Evolutionary conservation across 2,888 invertebrate genomes (phyloP).

Genomic region (Melolontha melolontha): DNA sequence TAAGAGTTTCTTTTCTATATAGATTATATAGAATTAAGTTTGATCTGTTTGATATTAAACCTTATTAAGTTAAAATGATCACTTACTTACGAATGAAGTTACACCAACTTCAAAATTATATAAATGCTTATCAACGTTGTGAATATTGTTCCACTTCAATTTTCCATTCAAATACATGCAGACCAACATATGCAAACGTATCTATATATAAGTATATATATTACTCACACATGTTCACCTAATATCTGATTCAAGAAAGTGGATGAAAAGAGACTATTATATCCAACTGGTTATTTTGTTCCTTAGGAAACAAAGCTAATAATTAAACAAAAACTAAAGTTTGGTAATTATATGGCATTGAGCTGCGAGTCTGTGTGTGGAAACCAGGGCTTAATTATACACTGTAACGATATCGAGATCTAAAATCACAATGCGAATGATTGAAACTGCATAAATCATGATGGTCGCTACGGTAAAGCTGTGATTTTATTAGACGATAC

Average conservation of each 20-base stretch:
- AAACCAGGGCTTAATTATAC: slow-evolving; percentile 43
- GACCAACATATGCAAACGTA: too few species aligned
- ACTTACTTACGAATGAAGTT: too few species aligned
- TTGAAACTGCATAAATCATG: slow-evolving; percentile 52
- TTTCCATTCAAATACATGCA: too few species aligned
- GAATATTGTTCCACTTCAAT: too few species aligned
- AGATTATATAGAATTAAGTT: too few species aligned
- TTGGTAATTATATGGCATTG: slow-evolving; percentile 45
- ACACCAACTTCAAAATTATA: too few species aligned
- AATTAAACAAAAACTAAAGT: slow-evolving; percentile 43
- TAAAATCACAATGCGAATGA: slow-evolving; percentile 52
- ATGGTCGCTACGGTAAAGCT: slow-evolving; percentile 36
- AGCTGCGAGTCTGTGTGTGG: slow-evolving; percentile 35
- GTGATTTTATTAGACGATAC: slow-evolving; percentile 46
- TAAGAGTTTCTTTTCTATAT: too few species aligned
- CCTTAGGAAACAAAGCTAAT: slow-evolving; percentile 44
- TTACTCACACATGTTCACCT: too few species aligned
- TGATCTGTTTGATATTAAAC: too few species aligned
- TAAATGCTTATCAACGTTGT: too few species aligned
- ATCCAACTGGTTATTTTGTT: slow-evolving; percentile 37
- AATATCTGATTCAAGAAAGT: not conserved
- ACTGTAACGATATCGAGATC: slow-evolving; percentile 43
- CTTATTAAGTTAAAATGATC: too few species aligned
- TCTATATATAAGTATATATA: too few species aligned
- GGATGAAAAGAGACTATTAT: slow-evolving; percentile 41